phyloP scores from a whole-genome alignment of 2,797 vertebrate genomes.

The Okamejei kenojei region DNA sequence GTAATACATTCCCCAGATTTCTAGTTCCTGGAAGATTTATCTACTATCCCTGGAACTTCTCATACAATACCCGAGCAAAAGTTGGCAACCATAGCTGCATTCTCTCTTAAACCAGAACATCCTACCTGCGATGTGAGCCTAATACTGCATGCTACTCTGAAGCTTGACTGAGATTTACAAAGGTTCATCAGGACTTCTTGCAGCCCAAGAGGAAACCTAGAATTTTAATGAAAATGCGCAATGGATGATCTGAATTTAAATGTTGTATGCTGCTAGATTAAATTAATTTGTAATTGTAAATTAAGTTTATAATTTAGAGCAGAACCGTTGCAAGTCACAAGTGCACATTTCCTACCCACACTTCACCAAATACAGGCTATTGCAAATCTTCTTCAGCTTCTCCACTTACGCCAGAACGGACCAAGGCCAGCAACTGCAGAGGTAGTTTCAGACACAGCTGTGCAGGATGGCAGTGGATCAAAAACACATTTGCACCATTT shows the following conservation, averaged over 20 bases:
- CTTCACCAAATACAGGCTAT: not conserved
- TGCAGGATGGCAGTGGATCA: not conserved
- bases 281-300: not conserved
- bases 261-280: not conserved
- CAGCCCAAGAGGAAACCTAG: not conserved
- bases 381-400: not conserved
- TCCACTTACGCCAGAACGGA: not conserved
- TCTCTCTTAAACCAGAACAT: not conserved
- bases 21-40: not conserved
- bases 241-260: not conserved
- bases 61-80: not conserved
- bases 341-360: not conserved
- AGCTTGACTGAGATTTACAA: not conserved
- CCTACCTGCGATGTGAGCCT: not conserved
- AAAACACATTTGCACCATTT: not conserved
- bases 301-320: not conserved
- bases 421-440: not conserved
- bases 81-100: not conserved
- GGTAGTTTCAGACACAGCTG: not conserved
- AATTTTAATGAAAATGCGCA: not conserved
- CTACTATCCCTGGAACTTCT: not conserved
- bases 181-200: not conserved
- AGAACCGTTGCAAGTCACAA: not conserved
- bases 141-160: not conserved
- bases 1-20: not conserved